phyloP scores from a whole-genome alignment of 2,113 vertebrate genomes.

The Baryphthengus martii region DNA sequence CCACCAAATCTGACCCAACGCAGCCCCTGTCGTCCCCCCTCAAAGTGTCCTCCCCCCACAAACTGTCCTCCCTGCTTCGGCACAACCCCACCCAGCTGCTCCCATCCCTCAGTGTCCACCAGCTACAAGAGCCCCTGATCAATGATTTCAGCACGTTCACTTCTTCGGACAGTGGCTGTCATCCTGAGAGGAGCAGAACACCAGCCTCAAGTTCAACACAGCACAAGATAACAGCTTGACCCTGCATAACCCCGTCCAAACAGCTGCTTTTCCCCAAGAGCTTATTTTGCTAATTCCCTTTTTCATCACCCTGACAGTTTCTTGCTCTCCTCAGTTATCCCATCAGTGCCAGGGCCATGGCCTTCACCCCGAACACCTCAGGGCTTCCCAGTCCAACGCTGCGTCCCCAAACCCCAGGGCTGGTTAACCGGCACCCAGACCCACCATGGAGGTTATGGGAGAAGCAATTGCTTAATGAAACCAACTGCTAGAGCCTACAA shows the following conservation, averaged over 20 bases:
- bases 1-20: neutral
- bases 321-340: neutral
- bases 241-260: neutral
- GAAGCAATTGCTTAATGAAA: neutral
- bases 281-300: neutral
- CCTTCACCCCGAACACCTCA: neutral
- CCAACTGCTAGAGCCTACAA: neutral
- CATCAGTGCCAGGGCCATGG: accelerated
- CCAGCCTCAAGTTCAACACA: accelerated
- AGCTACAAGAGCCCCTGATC: neutral
- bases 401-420: neutral
- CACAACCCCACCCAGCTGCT: neutral
- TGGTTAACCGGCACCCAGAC: neutral
- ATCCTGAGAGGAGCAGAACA: neutral
- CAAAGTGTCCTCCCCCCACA: neutral
- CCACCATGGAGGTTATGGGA: accelerated
- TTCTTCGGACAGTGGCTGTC: neutral
- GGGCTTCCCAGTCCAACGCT: neutral
- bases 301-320: neutral
- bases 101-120: neutral
- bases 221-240: neutral
- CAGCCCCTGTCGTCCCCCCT: accelerated
- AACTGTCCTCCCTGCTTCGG: neutral
- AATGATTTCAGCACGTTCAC: neutral
- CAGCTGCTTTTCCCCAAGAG: neutral